phyloP scores from a whole-genome alignment of 2,113 vertebrate species.

The Campylomormyrus numenius region DNA sequence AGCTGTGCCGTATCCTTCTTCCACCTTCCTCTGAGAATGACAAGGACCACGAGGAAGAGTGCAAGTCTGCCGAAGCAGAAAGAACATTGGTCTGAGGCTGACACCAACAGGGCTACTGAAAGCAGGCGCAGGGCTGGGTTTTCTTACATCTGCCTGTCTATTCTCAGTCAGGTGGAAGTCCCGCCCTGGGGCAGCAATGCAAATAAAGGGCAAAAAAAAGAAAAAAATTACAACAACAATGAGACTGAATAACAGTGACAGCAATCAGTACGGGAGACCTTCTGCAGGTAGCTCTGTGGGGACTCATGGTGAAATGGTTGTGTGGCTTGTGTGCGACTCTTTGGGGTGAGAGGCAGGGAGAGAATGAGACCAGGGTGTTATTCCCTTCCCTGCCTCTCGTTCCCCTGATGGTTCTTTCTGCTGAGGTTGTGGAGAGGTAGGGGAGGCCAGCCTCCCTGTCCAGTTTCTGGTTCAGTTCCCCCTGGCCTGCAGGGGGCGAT shows the following conservation, averaged over 20 bases:
- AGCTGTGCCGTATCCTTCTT: background rate
- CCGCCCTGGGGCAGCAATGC: background rate
- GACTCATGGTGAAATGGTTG: background rate
- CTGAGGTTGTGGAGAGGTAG: constrained; percentile 31
- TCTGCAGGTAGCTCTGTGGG: background rate
- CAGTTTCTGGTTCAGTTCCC: background rate
- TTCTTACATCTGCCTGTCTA: background rate
- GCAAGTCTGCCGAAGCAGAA: background rate
- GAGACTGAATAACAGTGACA: background rate
- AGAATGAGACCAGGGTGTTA: constrained; percentile 6
- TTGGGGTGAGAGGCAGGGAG: background rate
- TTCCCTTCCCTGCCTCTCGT: constrained; percentile 33
- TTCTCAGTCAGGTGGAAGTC: background rate
- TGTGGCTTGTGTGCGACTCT: background rate
- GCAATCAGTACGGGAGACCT: background rate
- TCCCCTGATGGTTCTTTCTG: constrained; percentile 11
- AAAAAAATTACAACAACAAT: background rate
- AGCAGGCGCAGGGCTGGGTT: background rate
- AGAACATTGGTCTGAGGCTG: background rate
- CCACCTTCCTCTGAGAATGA: background rate
- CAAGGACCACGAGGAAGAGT: background rate
- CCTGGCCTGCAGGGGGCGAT: background rate
- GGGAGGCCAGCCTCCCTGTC: constrained; percentile 28
- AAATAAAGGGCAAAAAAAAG: background rate
- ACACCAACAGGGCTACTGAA: background rate